phyloP scores from a whole-genome alignment of 2,797 vertebrate species.

The Sebastes hubbsi region DNA sequence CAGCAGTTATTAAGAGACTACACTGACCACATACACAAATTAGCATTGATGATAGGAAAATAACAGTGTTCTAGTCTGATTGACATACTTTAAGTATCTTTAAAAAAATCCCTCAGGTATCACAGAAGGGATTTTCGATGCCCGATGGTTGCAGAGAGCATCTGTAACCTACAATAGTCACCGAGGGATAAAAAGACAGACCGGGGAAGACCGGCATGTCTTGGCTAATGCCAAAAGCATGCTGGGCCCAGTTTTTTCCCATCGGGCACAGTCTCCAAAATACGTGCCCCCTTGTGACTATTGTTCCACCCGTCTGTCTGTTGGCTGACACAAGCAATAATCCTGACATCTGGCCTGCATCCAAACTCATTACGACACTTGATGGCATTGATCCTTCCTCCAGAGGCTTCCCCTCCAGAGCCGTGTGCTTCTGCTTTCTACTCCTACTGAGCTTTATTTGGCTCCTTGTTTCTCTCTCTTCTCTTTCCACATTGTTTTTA shows the following conservation, averaged over 20 bases:
- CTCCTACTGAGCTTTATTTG: conserved; percentile 57
- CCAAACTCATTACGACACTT: conserved; percentile 81
- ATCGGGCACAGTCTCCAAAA: conserved; percentile 70
- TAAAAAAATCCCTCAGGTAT: not conserved
- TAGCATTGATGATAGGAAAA: not conserved
- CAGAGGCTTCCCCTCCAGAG: conserved; percentile 74
- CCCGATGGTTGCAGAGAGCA: not conserved
- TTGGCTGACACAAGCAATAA: conserved; percentile 82
- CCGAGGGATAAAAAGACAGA: conserved; percentile 13
- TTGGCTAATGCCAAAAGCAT: conserved; percentile 44
- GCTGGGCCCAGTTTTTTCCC: conserved; percentile 63
- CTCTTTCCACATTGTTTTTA: conserved; percentile 30
- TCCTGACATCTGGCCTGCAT: conserved; percentile 77
- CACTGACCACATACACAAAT: not conserved
- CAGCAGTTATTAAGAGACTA: not conserved
- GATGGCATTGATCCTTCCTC: conserved; percentile 79
- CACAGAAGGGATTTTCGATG: conserved; percentile 17
- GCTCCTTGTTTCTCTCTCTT: conserved; percentile 36
- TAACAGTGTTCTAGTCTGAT: not conserved
- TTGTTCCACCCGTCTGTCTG: conserved; percentile 76
- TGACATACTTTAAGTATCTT: not conserved
- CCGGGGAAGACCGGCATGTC: conserved; percentile 43
- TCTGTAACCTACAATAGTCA: conserved; percentile 25
- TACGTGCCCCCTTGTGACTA: conserved; percentile 69
- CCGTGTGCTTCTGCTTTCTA: conserved; percentile 37